Evolutionary conservation across 2,888 invertebrate genomes (phyloP).

Genomic region (Patella caerulea): DNA sequence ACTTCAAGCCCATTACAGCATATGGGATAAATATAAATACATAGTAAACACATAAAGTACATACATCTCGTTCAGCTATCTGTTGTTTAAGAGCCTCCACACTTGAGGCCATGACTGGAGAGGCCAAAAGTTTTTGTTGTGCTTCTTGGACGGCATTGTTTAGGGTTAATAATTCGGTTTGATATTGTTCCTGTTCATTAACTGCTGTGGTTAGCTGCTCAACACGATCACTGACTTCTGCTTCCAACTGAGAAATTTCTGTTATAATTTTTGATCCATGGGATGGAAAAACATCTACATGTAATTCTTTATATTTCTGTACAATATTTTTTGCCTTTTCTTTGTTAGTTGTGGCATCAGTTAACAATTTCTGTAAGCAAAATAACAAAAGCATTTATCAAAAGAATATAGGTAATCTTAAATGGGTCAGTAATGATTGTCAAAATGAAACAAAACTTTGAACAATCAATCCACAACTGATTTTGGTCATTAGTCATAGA

Average conservation of each 20-base stretch:
- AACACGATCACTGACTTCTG: slow-evolving; percentile 50
- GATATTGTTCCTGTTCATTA: slow-evolving; percentile 56
- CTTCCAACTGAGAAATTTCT: slow-evolving; percentile 57
- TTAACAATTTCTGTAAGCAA: slow-evolving; percentile 53
- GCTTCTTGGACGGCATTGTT: slow-evolving; percentile 55
- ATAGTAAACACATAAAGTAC: slow-evolving; percentile 34
- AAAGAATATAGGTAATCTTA: no score
- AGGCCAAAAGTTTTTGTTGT: slow-evolving; percentile 53
- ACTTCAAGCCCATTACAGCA: no score
- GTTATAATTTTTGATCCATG: slow-evolving; percentile 42
- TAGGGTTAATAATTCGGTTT: slow-evolving; percentile 53
- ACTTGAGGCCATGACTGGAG: slow-evolving; percentile 56
- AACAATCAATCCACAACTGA: neutral
- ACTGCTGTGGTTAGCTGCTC: slow-evolving; percentile 51
- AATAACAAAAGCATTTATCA: no score
- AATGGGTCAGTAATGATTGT: no score
- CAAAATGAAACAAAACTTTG: neutral
- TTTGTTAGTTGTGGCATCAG: slow-evolving; percentile 58
- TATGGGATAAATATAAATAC: no score
- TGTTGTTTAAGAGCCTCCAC: slow-evolving; percentile 61
- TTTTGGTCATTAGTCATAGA: no score
- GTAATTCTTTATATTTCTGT: slow-evolving; percentile 16
- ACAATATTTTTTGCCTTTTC: slow-evolving; percentile 40
- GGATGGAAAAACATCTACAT: slow-evolving; percentile 18
- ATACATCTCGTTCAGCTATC: slow-evolving; percentile 60